A percentile compares a stretch with the other conserved stretches of the same genome.
phyloP scores from a whole-genome alignment of 1,140 invertebrate genomes.

The Lepidurus couesii region DNA sequence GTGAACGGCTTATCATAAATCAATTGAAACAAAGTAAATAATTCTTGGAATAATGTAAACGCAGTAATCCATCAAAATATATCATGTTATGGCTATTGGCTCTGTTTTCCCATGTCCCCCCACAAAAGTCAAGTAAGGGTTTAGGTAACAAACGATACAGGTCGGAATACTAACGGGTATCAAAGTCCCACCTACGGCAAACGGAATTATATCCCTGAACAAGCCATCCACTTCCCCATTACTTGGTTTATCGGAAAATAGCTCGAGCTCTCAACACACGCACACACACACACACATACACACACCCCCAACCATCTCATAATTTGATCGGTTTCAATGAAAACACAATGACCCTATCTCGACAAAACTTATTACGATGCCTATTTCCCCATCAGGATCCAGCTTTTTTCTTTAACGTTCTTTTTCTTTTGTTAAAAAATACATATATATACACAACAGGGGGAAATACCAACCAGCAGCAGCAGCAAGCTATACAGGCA shows the following conservation, averaged over 20 bases:
- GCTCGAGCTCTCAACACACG: background rate
- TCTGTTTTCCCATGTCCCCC: too few relatives aligned
- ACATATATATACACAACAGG: background rate
- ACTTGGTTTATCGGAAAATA: background rate
- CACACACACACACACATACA: background rate
- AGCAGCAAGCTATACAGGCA: background rate
- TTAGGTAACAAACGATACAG: background rate
- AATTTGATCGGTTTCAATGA: conserved; percentile 1
- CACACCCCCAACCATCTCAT: background rate
- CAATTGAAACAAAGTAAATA: too few relatives aligned
- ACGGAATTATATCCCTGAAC: background rate
- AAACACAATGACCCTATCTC: conserved; percentile 1
- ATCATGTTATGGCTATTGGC: too few relatives aligned
- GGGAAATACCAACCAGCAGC: background rate
- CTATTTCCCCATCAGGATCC: conserved; percentile 2
- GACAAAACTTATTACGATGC: conserved; percentile 11
- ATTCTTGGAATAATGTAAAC: too few relatives aligned
- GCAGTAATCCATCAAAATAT: too few relatives aligned
- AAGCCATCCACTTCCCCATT: background rate
- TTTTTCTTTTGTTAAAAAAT: conserved; percentile 17
- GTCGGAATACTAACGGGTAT: background rate
- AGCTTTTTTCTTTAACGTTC: background rate
- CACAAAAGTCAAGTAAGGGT: background rate
- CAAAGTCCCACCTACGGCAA: background rate
- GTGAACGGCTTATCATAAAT: too few relatives aligned